phyloP scores from a whole-genome alignment of 2,888 invertebrate species.

The Drosophila infuscata region DNA sequence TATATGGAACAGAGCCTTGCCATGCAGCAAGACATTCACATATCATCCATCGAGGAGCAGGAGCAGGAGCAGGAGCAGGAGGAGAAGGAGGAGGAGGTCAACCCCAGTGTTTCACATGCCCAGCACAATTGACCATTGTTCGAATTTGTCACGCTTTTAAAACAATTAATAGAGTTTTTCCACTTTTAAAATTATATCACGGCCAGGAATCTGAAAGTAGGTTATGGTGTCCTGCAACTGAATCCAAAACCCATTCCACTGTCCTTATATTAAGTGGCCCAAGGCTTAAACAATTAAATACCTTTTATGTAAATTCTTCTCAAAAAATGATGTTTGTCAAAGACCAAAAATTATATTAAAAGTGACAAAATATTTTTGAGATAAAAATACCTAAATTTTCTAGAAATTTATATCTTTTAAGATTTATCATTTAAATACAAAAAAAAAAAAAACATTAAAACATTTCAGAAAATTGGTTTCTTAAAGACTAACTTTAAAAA shows the following conservation, averaged over 20 bases:
- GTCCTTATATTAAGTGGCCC: background rate
- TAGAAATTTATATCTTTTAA: background rate
- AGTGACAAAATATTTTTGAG: background rate
- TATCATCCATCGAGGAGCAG: background rate
- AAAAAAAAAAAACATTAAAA: too few relatives aligned
- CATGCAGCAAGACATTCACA: slow-evolving; percentile 9
- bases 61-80: background rate
- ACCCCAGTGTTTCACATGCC: background rate
- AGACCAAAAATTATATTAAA: background rate
- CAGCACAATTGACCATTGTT: slow-evolving; percentile 30
- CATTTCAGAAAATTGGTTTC: too few relatives aligned
- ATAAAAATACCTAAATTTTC: background rate
- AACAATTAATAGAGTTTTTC: slow-evolving; percentile 22
- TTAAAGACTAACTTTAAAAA: too few relatives aligned
- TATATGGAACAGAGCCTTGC: background rate
- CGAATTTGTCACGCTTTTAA: slow-evolving; percentile 22
- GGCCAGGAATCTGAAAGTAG: background rate
- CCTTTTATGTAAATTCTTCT: background rate
- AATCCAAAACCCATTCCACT: background rate
- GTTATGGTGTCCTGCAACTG: background rate
- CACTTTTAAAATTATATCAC: slow-evolving; percentile 1
- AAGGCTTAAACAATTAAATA: background rate
- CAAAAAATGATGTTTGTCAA: background rate
- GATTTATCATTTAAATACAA: too few relatives aligned
- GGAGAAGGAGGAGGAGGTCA: slow-evolving; percentile 8